phyloP scores from a whole-genome alignment of 1,140 invertebrate genomes.

The Hestina assimilis region DNA sequence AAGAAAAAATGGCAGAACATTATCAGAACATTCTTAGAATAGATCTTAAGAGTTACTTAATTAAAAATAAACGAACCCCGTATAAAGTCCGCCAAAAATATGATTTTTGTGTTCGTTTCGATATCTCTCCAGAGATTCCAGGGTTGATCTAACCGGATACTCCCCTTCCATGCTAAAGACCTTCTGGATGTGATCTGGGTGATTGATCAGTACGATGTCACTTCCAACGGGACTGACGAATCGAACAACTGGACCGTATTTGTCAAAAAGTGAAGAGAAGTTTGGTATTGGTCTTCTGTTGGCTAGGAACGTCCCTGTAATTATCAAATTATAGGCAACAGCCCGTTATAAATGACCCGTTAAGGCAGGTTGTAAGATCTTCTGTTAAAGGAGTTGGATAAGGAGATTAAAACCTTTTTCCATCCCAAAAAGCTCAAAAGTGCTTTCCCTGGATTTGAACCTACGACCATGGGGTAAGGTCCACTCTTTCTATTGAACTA shows the following conservation, averaged over 20 bases:
- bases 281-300: slow-evolving; percentile 63
- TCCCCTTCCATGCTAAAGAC: slow-evolving; percentile 80
- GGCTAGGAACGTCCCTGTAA: slow-evolving; percentile 61
- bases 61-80: slow-evolving; percentile 77
- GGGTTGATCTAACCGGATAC: slow-evolving; percentile 78
- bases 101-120: slow-evolving; percentile 78
- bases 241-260: slow-evolving; percentile 82
- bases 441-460: no score
- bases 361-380: no score
- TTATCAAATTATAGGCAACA: slow-evolving; percentile 30
- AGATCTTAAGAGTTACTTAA: no score
- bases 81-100: slow-evolving; percentile 77
- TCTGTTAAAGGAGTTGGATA: no score
- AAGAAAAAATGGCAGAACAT: no score
- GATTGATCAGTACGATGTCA: slow-evolving; percentile 80
- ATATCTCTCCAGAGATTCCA: slow-evolving; percentile 82
- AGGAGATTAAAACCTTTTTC: no score
- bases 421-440: no score
- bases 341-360: no score
- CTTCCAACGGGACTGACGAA: slow-evolving; percentile 80
- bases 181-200: slow-evolving; percentile 81
- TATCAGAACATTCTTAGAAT: no score
- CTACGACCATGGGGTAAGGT: no score
- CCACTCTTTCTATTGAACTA: no score
- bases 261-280: slow-evolving; percentile 79